These are phyloP conservation scores for Rhynchomys soricoides DNA, from an alignment of 2,113 vertebrate genomes.

Conservation along the genomic window DNA sequence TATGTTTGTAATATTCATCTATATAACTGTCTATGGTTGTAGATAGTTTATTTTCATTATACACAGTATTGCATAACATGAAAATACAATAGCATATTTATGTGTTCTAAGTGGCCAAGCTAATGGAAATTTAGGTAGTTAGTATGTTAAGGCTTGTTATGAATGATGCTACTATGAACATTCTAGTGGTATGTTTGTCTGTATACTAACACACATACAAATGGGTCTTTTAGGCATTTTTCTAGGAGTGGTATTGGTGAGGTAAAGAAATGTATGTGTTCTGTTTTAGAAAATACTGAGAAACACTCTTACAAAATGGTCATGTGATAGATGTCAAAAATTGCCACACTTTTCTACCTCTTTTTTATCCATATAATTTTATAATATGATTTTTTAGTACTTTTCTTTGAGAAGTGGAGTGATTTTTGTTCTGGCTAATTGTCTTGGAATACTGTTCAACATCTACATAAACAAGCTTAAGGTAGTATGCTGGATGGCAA, in stretches of 20 bases:
- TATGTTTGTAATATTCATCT: constrained; percentile 19
- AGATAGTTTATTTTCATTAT: constrained; percentile 46
- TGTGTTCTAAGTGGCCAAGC: constrained; percentile 20
- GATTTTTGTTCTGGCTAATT: neutral
- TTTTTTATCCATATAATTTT: constrained; percentile 12
- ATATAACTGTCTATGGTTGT: neutral
- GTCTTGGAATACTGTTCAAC: neutral
- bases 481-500: neutral
- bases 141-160: neutral
- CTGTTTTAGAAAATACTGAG: constrained; percentile 38
- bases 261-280: constrained; percentile 22
- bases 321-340: neutral
- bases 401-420: neutral
- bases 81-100: constrained; percentile 20
- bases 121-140: constrained; percentile 30
- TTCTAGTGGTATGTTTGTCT: neutral
- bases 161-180: neutral
- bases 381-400: neutral
- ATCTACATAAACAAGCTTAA: neutral
- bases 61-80: neutral
- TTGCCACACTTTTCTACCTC: neutral
- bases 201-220: neutral
- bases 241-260: constrained; percentile 16
- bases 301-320: neutral
- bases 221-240: constrained; percentile 8